phyloP scores from a whole-genome alignment of 2,113 vertebrate genomes.

The Serinus canaria region DNA sequence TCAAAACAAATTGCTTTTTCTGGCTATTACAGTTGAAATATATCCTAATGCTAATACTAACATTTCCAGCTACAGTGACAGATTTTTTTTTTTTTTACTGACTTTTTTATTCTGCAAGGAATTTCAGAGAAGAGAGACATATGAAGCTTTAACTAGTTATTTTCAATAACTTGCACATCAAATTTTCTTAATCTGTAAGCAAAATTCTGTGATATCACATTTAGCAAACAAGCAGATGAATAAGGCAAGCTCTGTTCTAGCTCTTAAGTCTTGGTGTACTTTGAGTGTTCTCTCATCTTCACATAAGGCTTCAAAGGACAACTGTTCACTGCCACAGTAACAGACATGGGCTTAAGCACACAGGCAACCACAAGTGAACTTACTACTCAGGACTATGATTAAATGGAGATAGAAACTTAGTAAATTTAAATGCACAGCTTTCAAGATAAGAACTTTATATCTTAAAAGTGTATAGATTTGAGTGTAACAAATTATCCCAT shows the following conservation, averaged over 20 bases:
- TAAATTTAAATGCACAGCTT: not conserved
- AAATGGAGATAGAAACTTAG: not conserved
- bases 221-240: not conserved
- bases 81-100: not conserved
- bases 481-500: not conserved
- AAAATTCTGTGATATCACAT: not conserved
- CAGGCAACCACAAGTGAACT: not conserved
- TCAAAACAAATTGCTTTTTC: not conserved
- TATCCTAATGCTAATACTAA: not conserved
- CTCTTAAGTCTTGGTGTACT: not conserved
- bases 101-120: not conserved
- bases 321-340: not conserved
- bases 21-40: not conserved
- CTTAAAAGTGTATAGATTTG: not conserved
- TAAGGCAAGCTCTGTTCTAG: not conserved
- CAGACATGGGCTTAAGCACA: fast-evolving
- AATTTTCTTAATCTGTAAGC: not conserved
- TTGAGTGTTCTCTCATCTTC: not conserved
- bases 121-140: not conserved
- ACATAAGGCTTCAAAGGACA: not conserved
- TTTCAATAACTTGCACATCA: not conserved
- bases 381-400: not conserved
- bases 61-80: not conserved
- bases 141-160: not conserved
- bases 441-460: not conserved